A percentile compares a stretch with the other conserved stretches of the same genome.
phyloP scores from a whole-genome alignment of 2,888 invertebrate species.

The Pandemis cinnamomeana region DNA sequence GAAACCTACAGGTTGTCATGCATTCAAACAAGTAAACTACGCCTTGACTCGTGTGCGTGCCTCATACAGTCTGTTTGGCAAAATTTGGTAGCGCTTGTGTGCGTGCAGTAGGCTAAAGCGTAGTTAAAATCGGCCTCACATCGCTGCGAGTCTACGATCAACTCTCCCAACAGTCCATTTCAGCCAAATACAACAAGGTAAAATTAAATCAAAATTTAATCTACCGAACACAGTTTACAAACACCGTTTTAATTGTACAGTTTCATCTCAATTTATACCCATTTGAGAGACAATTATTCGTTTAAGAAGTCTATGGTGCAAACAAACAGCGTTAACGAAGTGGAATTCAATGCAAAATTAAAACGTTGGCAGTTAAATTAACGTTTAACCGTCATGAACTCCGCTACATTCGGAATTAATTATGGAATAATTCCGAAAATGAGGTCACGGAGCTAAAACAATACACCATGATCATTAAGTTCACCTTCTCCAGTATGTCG shows the following conservation, averaged over 20 bases:
- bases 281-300: constrained; percentile 3
- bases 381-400: neutral
- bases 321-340: constrained; percentile 8
- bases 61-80: no score
- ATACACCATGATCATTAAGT: constrained; percentile 24
- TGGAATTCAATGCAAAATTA: constrained; percentile 15
- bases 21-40: no score
- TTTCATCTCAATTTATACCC: constrained; percentile 2
- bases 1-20: no score
- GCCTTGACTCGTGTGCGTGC: no score
- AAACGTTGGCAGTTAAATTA: constrained; percentile 15
- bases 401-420: constrained; percentile 4
- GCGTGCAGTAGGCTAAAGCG: no score
- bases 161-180: no score
- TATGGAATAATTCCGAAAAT: constrained; percentile 4
- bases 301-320: neutral
- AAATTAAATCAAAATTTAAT: neutral
- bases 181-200: neutral
- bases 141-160: no score
- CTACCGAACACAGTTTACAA: neutral
- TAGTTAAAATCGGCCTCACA: no score
- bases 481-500: neutral
- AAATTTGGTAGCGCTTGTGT: no score
- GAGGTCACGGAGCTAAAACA: constrained; percentile 20
- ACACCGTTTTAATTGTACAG: neutral